phyloP scores from a whole-genome alignment of 2,888 invertebrate genomes.

The Nemotelus nigrinus region DNA sequence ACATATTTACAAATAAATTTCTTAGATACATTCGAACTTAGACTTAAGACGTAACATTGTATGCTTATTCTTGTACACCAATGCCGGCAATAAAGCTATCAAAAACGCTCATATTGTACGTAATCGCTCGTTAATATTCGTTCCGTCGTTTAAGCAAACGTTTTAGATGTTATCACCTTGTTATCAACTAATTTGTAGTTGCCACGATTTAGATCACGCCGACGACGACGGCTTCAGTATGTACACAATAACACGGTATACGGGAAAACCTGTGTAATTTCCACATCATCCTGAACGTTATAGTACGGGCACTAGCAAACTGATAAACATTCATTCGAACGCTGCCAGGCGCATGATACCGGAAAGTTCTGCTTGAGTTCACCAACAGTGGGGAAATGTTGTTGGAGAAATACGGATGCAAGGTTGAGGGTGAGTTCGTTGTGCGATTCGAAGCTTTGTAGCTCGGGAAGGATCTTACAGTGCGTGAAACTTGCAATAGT shows the following conservation, averaged over 20 bases:
- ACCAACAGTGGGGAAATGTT: neutral
- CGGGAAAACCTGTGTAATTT: neutral
- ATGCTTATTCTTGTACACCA: too few relatives aligned
- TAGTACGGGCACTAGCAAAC: neutral
- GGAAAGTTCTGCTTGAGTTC: neutral
- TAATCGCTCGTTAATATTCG: neutral
- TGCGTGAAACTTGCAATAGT: too few relatives aligned
- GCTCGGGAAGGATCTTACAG: too few relatives aligned
- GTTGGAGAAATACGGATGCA: neutral
- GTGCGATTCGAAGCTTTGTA: neutral
- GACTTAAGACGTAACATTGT: too few relatives aligned
- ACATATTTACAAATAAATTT: too few relatives aligned
- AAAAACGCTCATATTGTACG: too few relatives aligned
- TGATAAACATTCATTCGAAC: neutral
- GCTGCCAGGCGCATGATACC: conserved; percentile 1
- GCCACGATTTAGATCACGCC: neutral
- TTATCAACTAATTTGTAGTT: conserved; percentile 18
- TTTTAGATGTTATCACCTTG: conserved; percentile 6
- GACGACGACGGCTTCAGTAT: too few relatives aligned
- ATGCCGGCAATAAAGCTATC: too few relatives aligned
- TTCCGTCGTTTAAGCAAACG: neutral
- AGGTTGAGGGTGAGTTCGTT: neutral
- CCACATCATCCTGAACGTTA: conserved; percentile 3
- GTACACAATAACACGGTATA: too few relatives aligned
- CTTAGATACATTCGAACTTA: too few relatives aligned